These are phyloP conservation scores for Taxidea taxus DNA, from an alignment of 2,113 vertebrate genomes.

Conservation along the genomic window DNA sequence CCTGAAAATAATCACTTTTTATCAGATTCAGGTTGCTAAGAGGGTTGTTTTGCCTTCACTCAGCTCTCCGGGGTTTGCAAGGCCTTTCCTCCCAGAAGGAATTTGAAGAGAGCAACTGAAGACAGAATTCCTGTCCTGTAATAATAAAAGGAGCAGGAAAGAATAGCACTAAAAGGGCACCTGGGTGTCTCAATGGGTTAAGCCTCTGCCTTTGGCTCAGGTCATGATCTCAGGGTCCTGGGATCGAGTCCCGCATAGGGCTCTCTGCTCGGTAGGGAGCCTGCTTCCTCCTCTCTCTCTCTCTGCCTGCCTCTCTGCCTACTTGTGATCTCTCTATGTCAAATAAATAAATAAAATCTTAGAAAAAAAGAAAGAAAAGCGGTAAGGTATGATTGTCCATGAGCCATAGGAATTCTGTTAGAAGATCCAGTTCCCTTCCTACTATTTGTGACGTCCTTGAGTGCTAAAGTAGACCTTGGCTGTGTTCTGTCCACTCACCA, in stretches of 20 bases:
- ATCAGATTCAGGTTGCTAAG: neutral
- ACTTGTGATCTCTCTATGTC: too few species aligned
- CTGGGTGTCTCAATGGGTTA: too few species aligned
- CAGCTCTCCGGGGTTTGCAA: neutral
- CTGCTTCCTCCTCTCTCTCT: too few species aligned
- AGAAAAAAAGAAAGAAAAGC: neutral
- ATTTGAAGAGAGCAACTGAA: neutral
- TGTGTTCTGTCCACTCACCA: neutral
- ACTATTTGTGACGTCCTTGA: fast-evolving
- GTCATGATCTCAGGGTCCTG: too few species aligned
- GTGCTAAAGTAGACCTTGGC: neutral
- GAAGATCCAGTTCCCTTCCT: neutral
- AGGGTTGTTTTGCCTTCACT: neutral
- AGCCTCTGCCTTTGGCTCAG: too few species aligned
- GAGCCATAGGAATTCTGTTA: neutral
- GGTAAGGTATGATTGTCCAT: neutral
- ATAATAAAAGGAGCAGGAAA: neutral
- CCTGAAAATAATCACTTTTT: neutral
- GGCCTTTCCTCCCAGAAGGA: neutral
- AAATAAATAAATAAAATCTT: too few species aligned
- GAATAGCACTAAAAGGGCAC: too few species aligned
- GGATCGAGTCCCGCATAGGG: too few species aligned
- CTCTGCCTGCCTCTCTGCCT: too few species aligned
- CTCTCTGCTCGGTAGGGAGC: too few species aligned
- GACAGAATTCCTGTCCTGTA: neutral